Percentiles rank a stretch among this genome's conserved stretches.
Conservation (phyloP, 2,113 vertebrate species). For the Atlantisia rogersi region DNA sequence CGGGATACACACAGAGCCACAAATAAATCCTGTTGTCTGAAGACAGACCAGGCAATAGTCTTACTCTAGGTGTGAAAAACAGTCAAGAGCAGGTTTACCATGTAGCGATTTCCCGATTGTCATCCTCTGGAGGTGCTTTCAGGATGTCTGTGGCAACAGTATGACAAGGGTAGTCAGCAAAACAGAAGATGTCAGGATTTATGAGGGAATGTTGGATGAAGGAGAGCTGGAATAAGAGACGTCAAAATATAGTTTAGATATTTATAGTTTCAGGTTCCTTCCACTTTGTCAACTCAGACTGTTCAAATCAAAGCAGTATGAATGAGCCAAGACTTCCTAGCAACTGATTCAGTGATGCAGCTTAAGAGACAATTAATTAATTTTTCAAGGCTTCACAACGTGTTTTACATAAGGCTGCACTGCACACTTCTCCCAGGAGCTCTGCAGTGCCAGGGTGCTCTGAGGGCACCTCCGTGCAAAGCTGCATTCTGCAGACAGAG, state of each 20-base stretch:
- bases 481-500: neutral
- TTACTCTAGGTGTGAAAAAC: neutral
- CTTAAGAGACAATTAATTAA: too few relatives aligned
- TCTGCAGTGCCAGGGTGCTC: neutral
- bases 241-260: neutral
- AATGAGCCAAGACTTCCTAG: neutral
- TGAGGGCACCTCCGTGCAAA: neutral
- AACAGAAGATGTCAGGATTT: conserved; percentile 97
- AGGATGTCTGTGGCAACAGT: conserved; percentile 96
- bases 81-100: conserved; percentile 79
- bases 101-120: conserved; percentile 98
- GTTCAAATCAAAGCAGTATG: neutral
- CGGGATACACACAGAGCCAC: neutral
- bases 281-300: neutral
- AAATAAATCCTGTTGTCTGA: neutral
- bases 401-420: neutral
- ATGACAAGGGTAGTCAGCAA: conserved; percentile 96
- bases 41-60: neutral
- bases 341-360: too few relatives aligned
- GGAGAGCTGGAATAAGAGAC: conserved; percentile 82
- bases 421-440: neutral
- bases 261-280: neutral
- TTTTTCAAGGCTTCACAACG: too few relatives aligned
- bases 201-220: conserved; percentile 98
- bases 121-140: conserved; percentile 99